Conservation (phyloP, 2,888 invertebrate genomes). For the Chymomyza procnemis region DNA sequence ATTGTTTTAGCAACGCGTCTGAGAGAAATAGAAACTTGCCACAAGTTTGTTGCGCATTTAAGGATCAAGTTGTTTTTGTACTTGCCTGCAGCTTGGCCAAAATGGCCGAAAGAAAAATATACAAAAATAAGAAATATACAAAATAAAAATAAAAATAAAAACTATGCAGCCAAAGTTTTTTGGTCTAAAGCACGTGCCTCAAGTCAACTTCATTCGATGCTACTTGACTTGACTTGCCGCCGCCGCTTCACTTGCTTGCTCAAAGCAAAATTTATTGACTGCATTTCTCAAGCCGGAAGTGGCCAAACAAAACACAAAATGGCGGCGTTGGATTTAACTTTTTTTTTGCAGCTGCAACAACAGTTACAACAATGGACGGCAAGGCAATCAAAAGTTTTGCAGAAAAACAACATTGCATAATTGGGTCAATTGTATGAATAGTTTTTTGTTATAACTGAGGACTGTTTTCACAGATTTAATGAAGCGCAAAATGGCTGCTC, state of each 20-base stretch:
- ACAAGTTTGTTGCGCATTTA: not conserved
- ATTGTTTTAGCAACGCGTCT: slow-evolving; percentile 6
- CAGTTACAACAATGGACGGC: slow-evolving; percentile 7
- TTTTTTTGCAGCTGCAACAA: slow-evolving; percentile 46
- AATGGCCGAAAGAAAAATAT: not conserved
- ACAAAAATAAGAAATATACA: not conserved
- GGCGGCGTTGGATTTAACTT: slow-evolving; percentile 3
- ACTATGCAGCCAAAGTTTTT: not conserved
- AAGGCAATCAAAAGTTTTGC: slow-evolving; percentile 14
- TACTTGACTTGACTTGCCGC: not conserved
- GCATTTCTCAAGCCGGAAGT: slow-evolving; percentile 29
- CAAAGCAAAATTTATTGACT: slow-evolving; percentile 61
- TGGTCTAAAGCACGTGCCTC: not conserved
- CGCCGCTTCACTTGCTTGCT: not conserved
- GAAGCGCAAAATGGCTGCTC: slow-evolving; percentile 56
- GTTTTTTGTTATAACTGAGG: not conserved
- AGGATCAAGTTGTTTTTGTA: not conserved
- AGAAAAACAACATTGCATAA: slow-evolving; percentile 45
- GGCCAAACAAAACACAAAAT: slow-evolving; percentile 21
- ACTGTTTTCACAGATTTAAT: slow-evolving; percentile 42
- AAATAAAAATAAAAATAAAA: not conserved
- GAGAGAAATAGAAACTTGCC: not conserved
- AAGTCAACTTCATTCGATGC: not conserved
- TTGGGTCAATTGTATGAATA: slow-evolving; percentile 40
- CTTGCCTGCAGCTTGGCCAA: not conserved